These are phyloP conservation scores for Drosophila punjabiensis DNA, from an alignment of 1,140 invertebrate species.

Conservation along the genomic window DNA sequence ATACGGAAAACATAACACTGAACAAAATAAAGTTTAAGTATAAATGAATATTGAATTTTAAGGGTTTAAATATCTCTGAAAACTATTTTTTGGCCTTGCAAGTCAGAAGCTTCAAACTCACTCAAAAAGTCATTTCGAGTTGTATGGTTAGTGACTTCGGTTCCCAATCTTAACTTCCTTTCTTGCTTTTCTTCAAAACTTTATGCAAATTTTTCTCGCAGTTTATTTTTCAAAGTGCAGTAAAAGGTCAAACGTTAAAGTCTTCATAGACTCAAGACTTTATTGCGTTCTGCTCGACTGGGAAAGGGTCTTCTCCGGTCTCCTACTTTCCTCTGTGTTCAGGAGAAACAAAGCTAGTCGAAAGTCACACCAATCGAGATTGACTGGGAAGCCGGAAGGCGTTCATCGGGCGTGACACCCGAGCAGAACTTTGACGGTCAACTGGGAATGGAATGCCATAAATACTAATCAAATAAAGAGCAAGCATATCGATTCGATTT, in stretches of 20 bases:
- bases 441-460: background rate
- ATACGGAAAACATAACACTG: constrained; percentile 1
- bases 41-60: too few relatives aligned
- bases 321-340: too few relatives aligned
- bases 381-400: constrained; percentile 21
- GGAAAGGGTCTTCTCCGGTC: constrained; percentile 12
- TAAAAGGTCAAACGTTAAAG: constrained; percentile 21
- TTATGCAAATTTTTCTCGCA: background rate
- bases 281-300: constrained; percentile 29
- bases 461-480: constrained; percentile 28
- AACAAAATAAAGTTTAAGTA: background rate
- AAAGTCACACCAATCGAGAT: constrained; percentile 28
- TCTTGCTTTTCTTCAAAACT: too few relatives aligned
- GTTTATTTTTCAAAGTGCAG: background rate
- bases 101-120: too few relatives aligned
- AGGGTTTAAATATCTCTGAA: too few relatives aligned
- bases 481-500: constrained; percentile 22
- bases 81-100: too few relatives aligned
- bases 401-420: constrained; percentile 9
- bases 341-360: background rate
- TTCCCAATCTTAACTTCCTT: too few relatives aligned
- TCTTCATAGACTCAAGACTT: constrained; percentile 25
- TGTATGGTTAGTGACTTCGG: too few relatives aligned
- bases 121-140: too few relatives aligned
- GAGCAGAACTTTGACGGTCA: constrained; percentile 4